Conservation (phyloP, 1,140 invertebrate genomes). For the Xylocopa sonorina region DNA sequence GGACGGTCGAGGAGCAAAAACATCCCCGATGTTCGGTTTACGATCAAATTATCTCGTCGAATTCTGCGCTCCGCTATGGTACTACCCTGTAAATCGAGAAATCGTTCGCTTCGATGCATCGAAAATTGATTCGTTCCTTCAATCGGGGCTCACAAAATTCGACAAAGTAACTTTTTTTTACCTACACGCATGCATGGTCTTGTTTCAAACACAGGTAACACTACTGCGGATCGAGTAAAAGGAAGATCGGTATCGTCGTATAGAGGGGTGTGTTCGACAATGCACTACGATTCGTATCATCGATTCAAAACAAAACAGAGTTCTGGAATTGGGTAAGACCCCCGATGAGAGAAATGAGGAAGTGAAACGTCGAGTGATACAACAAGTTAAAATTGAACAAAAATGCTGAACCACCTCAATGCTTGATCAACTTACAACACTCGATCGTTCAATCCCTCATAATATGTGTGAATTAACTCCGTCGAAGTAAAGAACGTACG, state of each 20-base stretch:
- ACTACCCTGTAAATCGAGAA: too few relatives aligned
- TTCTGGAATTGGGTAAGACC: not conserved
- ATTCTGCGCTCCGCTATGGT: constrained; percentile 7
- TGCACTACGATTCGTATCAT: too few relatives aligned
- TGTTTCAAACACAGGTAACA: not conserved
- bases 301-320: too few relatives aligned
- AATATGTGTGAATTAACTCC: not conserved
- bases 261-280: not conserved
- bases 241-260: not conserved
- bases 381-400: too few relatives aligned
- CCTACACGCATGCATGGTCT: constrained; percentile 15
- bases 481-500: not conserved
- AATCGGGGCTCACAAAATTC: constrained; percentile 35
- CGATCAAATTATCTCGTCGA: not conserved
- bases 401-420: too few relatives aligned
- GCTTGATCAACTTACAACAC: not conserved
- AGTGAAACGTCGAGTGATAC: not conserved
- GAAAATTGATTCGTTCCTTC: too few relatives aligned
- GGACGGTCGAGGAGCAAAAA: constrained; percentile 5
- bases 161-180: not conserved
- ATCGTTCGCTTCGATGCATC: too few relatives aligned
- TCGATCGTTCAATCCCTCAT: not conserved
- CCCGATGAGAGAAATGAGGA: not conserved
- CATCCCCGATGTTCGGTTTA: constrained; percentile 13
- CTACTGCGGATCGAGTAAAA: not conserved